These are phyloP conservation scores for Picus viridis DNA, from an alignment of 2,797 vertebrate genomes.

Conservation along the genomic window DNA sequence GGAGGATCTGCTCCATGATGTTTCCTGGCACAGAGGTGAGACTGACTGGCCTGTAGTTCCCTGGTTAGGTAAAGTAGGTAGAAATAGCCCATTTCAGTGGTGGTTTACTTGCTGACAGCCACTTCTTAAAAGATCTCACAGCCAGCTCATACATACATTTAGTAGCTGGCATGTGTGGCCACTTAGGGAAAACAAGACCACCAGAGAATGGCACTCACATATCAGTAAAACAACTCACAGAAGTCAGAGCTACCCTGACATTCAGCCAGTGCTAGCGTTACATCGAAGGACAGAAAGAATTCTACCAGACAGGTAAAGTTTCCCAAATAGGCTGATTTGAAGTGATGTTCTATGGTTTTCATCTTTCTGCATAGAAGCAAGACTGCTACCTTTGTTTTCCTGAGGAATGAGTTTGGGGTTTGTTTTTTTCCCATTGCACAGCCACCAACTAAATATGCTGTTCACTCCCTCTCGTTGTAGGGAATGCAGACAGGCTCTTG, in stretches of 20 bases:
- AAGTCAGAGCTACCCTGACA: neutral
- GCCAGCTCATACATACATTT: neutral
- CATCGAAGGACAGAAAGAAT: neutral
- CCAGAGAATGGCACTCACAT: neutral
- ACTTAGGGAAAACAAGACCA: neutral
- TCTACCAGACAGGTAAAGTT: neutral
- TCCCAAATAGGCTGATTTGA: neutral
- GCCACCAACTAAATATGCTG: neutral
- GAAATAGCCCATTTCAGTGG: neutral
- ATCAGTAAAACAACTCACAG: neutral
- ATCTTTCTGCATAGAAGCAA: neutral
- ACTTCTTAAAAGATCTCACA: neutral
- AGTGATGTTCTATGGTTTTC: neutral
- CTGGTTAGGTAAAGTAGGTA: neutral
- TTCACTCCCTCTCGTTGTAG: slow-evolving; percentile 56
- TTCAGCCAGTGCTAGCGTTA: neutral
- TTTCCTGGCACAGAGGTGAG: no score
- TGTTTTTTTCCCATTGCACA: neutral
- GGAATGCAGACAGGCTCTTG: neutral
- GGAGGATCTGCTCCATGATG: no score
- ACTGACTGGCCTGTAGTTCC: no score
- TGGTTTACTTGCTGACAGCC: neutral
- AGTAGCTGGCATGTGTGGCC: neutral
- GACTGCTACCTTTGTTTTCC: neutral
- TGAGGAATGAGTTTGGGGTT: neutral